These are phyloP conservation scores for Raphicerus campestris DNA, from an alignment of 2,113 vertebrate genomes.

Conservation along the genomic window DNA sequence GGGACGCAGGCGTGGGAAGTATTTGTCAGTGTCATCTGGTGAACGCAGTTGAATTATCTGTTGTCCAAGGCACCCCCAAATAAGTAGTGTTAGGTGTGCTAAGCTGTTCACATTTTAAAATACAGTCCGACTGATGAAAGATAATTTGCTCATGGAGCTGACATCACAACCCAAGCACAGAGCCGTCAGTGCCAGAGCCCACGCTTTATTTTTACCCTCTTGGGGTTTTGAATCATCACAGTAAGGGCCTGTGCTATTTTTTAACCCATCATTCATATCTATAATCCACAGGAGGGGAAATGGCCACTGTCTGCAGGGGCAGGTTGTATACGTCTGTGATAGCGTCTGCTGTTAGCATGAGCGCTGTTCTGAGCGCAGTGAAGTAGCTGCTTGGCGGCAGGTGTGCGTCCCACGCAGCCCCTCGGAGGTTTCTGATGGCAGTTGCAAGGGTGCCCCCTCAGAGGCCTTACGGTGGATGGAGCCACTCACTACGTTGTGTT, in stretches of 20 bases:
- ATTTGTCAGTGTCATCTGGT: slow-evolving; percentile 71
- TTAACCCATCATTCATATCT: neutral
- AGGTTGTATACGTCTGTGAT: neutral
- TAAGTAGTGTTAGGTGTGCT: slow-evolving; percentile 69
- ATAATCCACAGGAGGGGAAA: neutral
- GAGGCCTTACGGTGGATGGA: neutral
- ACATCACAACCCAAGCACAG: slow-evolving; percentile 69
- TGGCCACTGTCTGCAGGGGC: neutral
- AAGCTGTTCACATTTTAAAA: slow-evolving; percentile 75
- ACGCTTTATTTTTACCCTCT: slow-evolving; percentile 66
- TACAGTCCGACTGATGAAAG: slow-evolving; percentile 72
- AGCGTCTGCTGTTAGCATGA: no score
- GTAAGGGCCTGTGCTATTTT: neutral
- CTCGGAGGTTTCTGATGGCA: neutral
- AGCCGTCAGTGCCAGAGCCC: slow-evolving; percentile 52
- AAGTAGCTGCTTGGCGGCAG: neutral
- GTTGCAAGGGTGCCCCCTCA: neutral
- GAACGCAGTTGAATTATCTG: slow-evolving; percentile 65
- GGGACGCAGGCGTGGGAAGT: slow-evolving; percentile 45
- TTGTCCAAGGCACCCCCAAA: slow-evolving; percentile 68
- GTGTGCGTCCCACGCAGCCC: neutral
- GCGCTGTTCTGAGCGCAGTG: neutral
- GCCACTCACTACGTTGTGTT: neutral
- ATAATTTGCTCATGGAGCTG: slow-evolving; percentile 66
- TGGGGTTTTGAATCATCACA: slow-evolving; percentile 44